Percentiles rank a stretch among this genome's conserved stretches.
Evolutionary conservation across 2,797 vertebrate species (phyloP).

Genomic region (Sebastes taczanowskii): DNA sequence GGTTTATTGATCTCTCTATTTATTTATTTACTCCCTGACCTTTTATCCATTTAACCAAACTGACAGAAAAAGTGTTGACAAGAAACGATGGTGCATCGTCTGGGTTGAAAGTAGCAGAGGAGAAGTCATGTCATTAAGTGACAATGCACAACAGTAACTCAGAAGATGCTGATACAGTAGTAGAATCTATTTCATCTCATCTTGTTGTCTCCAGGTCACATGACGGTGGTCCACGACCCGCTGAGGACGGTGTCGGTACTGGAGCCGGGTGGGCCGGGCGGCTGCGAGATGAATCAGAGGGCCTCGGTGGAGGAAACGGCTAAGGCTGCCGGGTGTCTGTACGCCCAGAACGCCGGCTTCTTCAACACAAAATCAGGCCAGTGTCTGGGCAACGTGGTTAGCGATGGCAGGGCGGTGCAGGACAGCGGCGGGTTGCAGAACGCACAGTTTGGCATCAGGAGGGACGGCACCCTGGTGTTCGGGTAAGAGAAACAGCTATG

Average conservation of each 20-base stretch:
- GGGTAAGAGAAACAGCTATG: conserved; percentile 84
- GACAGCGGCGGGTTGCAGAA: conserved; percentile 89
- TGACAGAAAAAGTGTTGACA: neutral
- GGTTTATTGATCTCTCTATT: neutral
- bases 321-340: conserved; percentile 78
- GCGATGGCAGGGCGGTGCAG: conserved; percentile 82
- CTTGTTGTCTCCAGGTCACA: conserved; percentile 74
- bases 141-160: neutral
- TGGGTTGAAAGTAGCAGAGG: neutral
- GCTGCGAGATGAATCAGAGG: conserved; percentile 74
- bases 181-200: neutral
- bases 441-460: conserved; percentile 95
- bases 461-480: conserved; percentile 91
- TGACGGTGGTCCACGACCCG: conserved; percentile 85
- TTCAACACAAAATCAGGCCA: conserved; percentile 70
- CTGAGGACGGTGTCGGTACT: conserved; percentile 87
- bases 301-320: conserved; percentile 85
- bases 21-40: neutral
- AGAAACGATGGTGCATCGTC: neutral
- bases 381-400: conserved; percentile 92
- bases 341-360: conserved; percentile 93
- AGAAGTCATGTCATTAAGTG: neutral
- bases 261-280: conserved; percentile 86
- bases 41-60: neutral
- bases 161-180: neutral